Evolutionary conservation across 2,888 invertebrate species (phyloP), one percentile per base, ranked within the genome.

Genomic region (Tridacna crocea): DNA sequence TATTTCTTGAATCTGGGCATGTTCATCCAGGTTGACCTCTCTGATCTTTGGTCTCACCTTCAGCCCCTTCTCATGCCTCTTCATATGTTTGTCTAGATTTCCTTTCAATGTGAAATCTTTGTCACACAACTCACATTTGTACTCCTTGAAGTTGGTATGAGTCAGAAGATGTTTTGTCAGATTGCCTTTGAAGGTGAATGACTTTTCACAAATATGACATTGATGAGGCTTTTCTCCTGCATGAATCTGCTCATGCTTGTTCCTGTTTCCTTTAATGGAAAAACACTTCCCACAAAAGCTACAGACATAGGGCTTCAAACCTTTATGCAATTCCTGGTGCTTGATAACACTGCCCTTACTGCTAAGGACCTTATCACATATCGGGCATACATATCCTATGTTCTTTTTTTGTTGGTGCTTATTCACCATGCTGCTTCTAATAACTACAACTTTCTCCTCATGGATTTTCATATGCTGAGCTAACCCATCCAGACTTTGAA

Each of bases 11-110:
- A 66, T 66, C 36, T 66, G 36, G 0, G 27, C 66, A 19, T 66
- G 36, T 36, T 66, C 66, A 66, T 66, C 66, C 36, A 66, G 27
- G n/a, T 36, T 17, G 13, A 66, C 66, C 89, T 93, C 4, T 66
- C 79, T 48, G 66, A 70, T 26, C 72, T 80, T 55, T 48, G 24
- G 46, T 58, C 47, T 73, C n/a, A 15, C 22, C 46, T 63, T 70
- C 63, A 55, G 87, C 88, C 93, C 93, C 90, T n/a, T 91, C 91
- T 75, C 87, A 83, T 46, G 93, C 51, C 84, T 65, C 36, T 81
- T 84, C n/a, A 84, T 36, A 58, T 84, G 84, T 36, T 84, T 84
- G 22, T 81, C 81, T 26, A 84, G 65, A 70, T 83, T 83, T 11
- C 83, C 84, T 51, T 84, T 84, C 73, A 84, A 72, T 0, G 84